Evolutionary conservation across 2,113 vertebrate species (phyloP).

Genomic region (Narcine bancroftii): DNA sequence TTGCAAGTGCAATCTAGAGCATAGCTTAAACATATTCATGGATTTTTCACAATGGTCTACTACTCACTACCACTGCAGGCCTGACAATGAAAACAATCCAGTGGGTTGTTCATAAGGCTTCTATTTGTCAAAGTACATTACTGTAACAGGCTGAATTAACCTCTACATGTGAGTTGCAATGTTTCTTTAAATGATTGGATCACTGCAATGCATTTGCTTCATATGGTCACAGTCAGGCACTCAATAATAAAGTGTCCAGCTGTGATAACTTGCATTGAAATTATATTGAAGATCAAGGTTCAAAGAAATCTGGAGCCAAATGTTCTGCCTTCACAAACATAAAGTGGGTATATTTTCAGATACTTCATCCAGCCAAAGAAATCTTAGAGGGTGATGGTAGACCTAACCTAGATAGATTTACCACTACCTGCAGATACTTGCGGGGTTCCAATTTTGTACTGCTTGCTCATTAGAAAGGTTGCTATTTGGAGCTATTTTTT

Average conservation of each 20-base stretch:
- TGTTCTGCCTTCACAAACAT: neutral
- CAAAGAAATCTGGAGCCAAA: neutral
- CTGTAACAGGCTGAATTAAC: neutral
- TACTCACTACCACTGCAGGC: conserved; percentile 17
- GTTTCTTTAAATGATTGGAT: conserved; percentile 21
- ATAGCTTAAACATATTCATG: conserved; percentile 37
- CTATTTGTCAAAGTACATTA: conserved; percentile 13
- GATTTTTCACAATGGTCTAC: conserved; percentile 29
- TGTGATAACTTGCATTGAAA: neutral
- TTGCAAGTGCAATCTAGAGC: conserved; percentile 24
- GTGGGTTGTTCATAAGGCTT: conserved; percentile 25
- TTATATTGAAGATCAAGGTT: neutral
- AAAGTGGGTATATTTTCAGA: neutral
- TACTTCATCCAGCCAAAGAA: neutral
- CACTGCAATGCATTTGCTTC: neutral
- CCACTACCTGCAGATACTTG: no score
- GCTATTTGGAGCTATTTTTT: no score
- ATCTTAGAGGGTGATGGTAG: neutral
- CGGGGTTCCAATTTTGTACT: no score
- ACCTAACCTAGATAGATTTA: no score
- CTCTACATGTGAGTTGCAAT: conserved; percentile 19
- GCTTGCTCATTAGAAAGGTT: no score
- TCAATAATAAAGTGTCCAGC: neutral
- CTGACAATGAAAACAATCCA: conserved; percentile 25
- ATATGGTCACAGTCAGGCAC: neutral